A percentile compares a stretch with the other conserved stretches of the same genome.
Conservation (phyloP, 2,113 vertebrate species). For the Nansenia antarctica region DNA sequence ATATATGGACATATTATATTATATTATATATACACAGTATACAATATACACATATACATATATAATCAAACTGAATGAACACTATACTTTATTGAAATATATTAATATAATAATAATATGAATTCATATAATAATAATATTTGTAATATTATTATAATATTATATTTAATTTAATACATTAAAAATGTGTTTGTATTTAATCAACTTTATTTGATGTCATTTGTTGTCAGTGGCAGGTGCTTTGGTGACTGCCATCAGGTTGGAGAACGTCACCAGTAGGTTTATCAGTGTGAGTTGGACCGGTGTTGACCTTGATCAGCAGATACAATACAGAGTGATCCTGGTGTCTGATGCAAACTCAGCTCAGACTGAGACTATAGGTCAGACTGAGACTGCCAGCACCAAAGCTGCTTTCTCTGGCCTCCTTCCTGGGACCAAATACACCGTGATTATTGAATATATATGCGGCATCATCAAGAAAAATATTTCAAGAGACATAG, state of each 20-base stretch:
- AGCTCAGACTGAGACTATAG: not conserved
- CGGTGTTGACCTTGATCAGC: not conserved
- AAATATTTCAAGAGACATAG: not conserved
- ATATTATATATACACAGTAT: too few relatives aligned
- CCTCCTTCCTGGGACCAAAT: slow-evolving; percentile 9
- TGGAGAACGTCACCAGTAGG: not conserved
- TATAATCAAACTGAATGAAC: too few relatives aligned
- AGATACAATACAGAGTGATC: not conserved
- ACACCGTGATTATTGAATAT: slow-evolving; percentile 15
- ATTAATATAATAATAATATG: not conserved
- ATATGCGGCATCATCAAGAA: not conserved
- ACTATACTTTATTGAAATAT: not conserved
- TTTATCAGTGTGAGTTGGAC: not conserved
- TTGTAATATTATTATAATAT: too few relatives aligned
- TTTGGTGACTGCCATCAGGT: not conserved
- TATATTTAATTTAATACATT: too few relatives aligned
- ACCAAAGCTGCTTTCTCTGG: not conserved
- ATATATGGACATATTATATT: too few relatives aligned
- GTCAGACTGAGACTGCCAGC: not conserved
- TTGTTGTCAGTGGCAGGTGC: not conserved
- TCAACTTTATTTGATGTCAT: not conserved
- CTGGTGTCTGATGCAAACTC: not conserved
- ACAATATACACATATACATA: too few relatives aligned
- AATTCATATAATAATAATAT: too few relatives aligned
- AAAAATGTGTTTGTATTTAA: too few relatives aligned